Percentiles rank a stretch among this genome's conserved stretches.
Evolutionary conservation across 2,888 invertebrate species (phyloP).

Genomic region (Macropis europaea): DNA sequence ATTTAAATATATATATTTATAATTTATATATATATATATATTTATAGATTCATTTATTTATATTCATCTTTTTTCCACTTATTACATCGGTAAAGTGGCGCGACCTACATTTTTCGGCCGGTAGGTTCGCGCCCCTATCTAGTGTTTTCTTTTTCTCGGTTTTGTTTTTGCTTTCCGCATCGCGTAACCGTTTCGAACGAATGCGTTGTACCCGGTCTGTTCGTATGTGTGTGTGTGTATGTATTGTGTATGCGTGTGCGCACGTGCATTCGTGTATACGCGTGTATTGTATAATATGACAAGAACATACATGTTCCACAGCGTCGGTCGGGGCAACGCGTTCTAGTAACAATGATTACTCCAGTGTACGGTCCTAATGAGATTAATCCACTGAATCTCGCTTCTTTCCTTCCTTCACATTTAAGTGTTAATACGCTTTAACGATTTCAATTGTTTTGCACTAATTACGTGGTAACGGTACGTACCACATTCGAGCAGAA

Average conservation of each 20-base stretch:
- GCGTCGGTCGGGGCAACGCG: slow-evolving; percentile 65
- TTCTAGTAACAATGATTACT: slow-evolving; percentile 54
- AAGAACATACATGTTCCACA: slow-evolving; percentile 45
- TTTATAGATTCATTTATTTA: slow-evolving; percentile 66
- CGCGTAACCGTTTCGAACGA: slow-evolving; percentile 73
- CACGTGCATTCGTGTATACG: slow-evolving; percentile 9
- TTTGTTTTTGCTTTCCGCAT: slow-evolving; percentile 81
- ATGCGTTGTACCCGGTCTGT: slow-evolving; percentile 65
- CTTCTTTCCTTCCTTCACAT: no score
- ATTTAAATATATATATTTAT: slow-evolving; percentile 58
- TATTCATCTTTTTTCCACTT: slow-evolving; percentile 55
- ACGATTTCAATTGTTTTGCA: no score
- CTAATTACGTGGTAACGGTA: no score
- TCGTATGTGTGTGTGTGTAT: slow-evolving; percentile 29
- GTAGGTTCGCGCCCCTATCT: slow-evolving; percentile 59
- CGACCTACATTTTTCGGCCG: slow-evolving; percentile 52
- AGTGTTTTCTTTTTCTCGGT: slow-evolving; percentile 76
- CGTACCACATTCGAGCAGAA: no score
- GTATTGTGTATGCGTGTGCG: slow-evolving; percentile 28
- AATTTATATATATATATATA: slow-evolving; percentile 71
- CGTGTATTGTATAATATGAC: slow-evolving; percentile 40
- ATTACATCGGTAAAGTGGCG: slow-evolving; percentile 58
- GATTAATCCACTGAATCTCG: slow-evolving; percentile 1
- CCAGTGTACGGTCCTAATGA: slow-evolving; percentile 43
- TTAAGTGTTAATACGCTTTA: no score